phyloP scores from a whole-genome alignment of 37 sponge, comb jelly and placozoan species.

The Spongia lamella region DNA sequence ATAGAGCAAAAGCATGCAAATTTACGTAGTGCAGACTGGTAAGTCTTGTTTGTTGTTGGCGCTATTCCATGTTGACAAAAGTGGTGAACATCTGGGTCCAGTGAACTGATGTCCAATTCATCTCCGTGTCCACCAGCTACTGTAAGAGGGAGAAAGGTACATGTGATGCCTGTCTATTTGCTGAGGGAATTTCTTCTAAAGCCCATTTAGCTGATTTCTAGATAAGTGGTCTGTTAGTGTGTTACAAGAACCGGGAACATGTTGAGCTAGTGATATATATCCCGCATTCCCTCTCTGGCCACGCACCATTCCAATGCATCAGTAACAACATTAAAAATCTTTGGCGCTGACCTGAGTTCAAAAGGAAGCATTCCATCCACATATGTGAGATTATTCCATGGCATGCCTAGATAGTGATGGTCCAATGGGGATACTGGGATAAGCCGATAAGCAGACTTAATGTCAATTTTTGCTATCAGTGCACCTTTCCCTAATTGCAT shows the following conservation, averaged over 20 bases:
- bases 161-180: not conserved
- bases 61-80: slow-evolving; percentile 36
- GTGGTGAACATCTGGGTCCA: slow-evolving; percentile 48
- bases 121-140: slow-evolving; percentile 19
- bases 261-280: not conserved
- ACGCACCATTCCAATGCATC: not conserved
- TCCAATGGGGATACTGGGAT: slow-evolving; percentile 35
- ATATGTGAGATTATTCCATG: slow-evolving; percentile 31
- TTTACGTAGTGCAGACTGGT: slow-evolving; percentile 15
- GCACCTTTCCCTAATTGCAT: slow-evolving; percentile 18
- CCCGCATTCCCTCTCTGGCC: not conserved
- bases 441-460: slow-evolving; percentile 42
- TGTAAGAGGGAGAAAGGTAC: slow-evolving; percentile 1
- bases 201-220: slow-evolving; percentile 3
- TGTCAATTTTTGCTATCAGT: slow-evolving; percentile 42
- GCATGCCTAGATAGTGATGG: slow-evolving; percentile 32
- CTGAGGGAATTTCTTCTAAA: not conserved
- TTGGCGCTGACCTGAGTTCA: too few species aligned
- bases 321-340: too few species aligned
- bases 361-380: too few species aligned
- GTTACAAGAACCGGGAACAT: slow-evolving; percentile 26
- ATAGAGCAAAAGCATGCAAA: slow-evolving; percentile 31
- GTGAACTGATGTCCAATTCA: slow-evolving; percentile 49
- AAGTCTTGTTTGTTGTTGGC: slow-evolving; percentile 41
- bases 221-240: slow-evolving; percentile 52